Evolutionary conservation across 2,888 invertebrate species (phyloP).

Genomic region (Tipula confusa): DNA sequence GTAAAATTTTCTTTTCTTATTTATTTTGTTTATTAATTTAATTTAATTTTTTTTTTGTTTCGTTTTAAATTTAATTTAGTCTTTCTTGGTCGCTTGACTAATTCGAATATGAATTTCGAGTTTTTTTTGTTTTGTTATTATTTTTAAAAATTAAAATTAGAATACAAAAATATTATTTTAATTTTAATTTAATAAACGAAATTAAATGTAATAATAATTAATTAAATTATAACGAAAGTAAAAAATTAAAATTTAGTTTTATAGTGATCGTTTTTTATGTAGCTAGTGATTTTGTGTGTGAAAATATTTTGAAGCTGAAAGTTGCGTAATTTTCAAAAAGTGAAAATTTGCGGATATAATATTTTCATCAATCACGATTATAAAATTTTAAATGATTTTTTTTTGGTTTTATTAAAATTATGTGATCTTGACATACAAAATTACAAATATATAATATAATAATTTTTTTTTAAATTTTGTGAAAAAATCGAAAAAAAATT

Average conservation of each 20-base stretch:
- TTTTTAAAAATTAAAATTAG: conserved; percentile 20
- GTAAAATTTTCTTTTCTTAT: background rate
- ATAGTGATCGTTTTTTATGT: background rate
- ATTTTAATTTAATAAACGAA: conserved; percentile 27
- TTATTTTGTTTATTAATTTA: background rate
- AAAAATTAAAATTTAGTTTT: background rate
- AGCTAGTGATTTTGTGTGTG: background rate
- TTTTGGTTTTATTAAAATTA: background rate
- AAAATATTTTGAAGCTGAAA: background rate
- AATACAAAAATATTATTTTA: background rate
- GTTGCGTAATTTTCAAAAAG: background rate
- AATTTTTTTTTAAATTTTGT: background rate
- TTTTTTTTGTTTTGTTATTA: conserved; percentile 35
- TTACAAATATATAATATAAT: too few species aligned
- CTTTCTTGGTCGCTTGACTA: conserved; percentile 45
- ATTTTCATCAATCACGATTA: background rate
- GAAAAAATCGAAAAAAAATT: background rate
- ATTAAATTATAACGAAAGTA: background rate
- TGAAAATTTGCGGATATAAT: background rate
- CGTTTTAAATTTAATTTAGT: conserved; percentile 39
- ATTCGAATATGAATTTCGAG: conserved; percentile 46
- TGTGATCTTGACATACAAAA: conserved; percentile 8
- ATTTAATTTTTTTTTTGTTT: conserved; percentile 29
- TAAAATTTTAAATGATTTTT: background rate
- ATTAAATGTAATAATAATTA: conserved; percentile 5